A percentile compares a stretch with the other conserved stretches of the same genome.
Conservation (phyloP, 2,113 vertebrate genomes). For the Gymnocephalus cernua region DNA sequence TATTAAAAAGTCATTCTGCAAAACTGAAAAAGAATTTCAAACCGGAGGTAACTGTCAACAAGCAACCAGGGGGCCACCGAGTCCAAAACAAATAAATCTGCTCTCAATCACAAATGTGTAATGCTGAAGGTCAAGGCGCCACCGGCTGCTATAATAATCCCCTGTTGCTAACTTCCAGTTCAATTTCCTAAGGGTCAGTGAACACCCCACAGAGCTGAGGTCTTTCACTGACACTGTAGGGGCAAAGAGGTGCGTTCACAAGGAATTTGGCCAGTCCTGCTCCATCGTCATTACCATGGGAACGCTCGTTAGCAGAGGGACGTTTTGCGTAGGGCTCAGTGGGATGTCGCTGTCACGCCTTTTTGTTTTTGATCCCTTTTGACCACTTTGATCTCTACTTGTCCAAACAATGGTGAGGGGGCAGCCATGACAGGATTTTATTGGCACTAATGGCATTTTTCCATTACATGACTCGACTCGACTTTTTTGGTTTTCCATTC, state of each 20-base stretch:
- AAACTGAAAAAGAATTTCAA: constrained; percentile 7
- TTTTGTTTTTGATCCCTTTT: constrained; percentile 52
- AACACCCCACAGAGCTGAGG: constrained; percentile 51
- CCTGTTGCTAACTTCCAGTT: constrained; percentile 67
- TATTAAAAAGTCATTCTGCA: constrained; percentile 3
- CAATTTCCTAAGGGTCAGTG: constrained; percentile 73
- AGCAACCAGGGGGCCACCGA: constrained; percentile 25
- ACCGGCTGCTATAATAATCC: constrained; percentile 46
- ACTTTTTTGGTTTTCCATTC: too few relatives aligned
- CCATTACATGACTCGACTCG: too few relatives aligned
- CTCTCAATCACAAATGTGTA: constrained; percentile 27
- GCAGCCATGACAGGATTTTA: constrained; percentile 1
- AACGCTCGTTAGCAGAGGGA: constrained; percentile 70
- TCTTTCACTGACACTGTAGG: constrained; percentile 65
- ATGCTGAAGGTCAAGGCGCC: constrained; percentile 52
- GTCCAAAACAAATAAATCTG: constrained; percentile 60
- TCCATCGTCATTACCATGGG: constrained; percentile 63
- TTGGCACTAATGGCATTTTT: neutral
- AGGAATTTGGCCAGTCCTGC: constrained; percentile 53
- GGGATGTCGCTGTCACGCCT: constrained; percentile 41
- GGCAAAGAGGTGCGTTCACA: constrained; percentile 61
- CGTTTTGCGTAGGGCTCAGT: constrained; percentile 42
- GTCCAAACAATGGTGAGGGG: constrained; percentile 29
- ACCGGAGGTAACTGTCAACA: constrained; percentile 42
- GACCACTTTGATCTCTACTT: constrained; percentile 48